Percentiles rank a stretch among this genome's conserved stretches.
phyloP scores from a whole-genome alignment of 1,140 invertebrate species.

The Ceratosolen solmsi region DNA sequence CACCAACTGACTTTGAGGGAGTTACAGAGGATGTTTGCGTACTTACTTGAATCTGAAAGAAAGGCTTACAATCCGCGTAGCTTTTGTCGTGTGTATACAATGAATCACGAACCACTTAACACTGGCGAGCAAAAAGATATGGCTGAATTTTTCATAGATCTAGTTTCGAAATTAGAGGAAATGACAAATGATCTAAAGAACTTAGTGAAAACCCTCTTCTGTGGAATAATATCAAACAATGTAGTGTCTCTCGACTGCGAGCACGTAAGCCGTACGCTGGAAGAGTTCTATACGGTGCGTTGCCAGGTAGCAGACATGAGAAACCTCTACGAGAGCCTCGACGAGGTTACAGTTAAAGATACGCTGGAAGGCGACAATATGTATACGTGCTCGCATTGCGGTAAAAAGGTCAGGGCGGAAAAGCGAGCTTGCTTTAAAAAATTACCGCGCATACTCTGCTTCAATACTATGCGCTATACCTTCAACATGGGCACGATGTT shows the following conservation, averaged over 20 bases:
- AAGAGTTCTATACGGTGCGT: constrained; percentile 96
- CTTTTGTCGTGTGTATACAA: constrained; percentile 96
- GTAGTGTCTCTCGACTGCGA: constrained; percentile 95
- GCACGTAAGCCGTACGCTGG: constrained; percentile 93
- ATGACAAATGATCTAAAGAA: constrained; percentile 94
- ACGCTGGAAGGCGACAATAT: constrained; percentile 97
- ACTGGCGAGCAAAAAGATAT: constrained; percentile 98
- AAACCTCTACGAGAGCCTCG: constrained; percentile 93
- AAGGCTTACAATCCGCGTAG: constrained; percentile 96
- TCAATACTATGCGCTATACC: constrained; percentile 98
- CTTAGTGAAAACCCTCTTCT: constrained; percentile 92
- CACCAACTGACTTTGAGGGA: constrained; percentile 89
- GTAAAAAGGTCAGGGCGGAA: constrained; percentile 94
- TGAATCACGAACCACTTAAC: constrained; percentile 96
- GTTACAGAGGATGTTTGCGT: constrained; percentile 95
- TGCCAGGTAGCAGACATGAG: constrained; percentile 97
- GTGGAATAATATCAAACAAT: constrained; percentile 94
- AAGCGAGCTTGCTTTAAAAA: constrained; percentile 96
- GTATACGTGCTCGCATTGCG: constrained; percentile 96
- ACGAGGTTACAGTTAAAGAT: constrained; percentile 97
- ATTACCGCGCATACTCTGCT: constrained; percentile 92
- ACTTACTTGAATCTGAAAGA: constrained; percentile 92
- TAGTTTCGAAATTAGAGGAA: constrained; percentile 96
- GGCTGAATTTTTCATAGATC: constrained; percentile 98
- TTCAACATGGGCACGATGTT: constrained; percentile 98